Conservation (phyloP, 1,140 invertebrate genomes). For the Proctacanthus coquilletti region DNA sequence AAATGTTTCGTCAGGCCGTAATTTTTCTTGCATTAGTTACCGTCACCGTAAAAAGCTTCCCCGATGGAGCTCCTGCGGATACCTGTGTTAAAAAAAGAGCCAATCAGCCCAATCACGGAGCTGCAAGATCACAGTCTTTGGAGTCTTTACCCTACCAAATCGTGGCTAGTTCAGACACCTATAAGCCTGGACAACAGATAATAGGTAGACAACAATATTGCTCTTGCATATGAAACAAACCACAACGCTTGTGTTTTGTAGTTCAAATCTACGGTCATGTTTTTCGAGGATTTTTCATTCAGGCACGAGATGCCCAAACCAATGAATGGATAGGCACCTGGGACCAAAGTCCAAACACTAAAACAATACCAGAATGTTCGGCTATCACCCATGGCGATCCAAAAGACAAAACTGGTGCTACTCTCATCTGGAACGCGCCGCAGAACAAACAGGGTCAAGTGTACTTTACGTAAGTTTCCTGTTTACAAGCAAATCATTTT, state of each 20-base stretch:
- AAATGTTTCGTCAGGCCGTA: too few relatives aligned
- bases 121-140: slow-evolving; percentile 42
- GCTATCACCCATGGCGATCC: slow-evolving; percentile 63
- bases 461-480: slow-evolving; percentile 68
- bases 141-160: slow-evolving; percentile 47
- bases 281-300: slow-evolving; percentile 68
- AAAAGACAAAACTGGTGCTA: slow-evolving; percentile 52
- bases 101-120: slow-evolving; percentile 59
- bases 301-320: slow-evolving; percentile 51
- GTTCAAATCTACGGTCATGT: slow-evolving; percentile 14
- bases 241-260: not conserved
- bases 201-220: too few relatives aligned
- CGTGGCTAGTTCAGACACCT: slow-evolving; percentile 40
- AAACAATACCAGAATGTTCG: slow-evolving; percentile 57
- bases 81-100: slow-evolving; percentile 53
- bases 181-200: slow-evolving; percentile 46
- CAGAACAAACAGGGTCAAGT: slow-evolving; percentile 44
- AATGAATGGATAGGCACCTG: slow-evolving; percentile 57
- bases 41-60: too few relatives aligned
- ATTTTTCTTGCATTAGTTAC: too few relatives aligned
- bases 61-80: slow-evolving; percentile 60
- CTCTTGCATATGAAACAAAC: not conserved
- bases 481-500: too few relatives aligned
- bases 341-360: slow-evolving; percentile 52
- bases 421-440: slow-evolving; percentile 57